Percentiles rank a stretch among this genome's conserved stretches.
phyloP scores from a whole-genome alignment of 2,797 vertebrate genomes.

The Prionace glauca region DNA sequence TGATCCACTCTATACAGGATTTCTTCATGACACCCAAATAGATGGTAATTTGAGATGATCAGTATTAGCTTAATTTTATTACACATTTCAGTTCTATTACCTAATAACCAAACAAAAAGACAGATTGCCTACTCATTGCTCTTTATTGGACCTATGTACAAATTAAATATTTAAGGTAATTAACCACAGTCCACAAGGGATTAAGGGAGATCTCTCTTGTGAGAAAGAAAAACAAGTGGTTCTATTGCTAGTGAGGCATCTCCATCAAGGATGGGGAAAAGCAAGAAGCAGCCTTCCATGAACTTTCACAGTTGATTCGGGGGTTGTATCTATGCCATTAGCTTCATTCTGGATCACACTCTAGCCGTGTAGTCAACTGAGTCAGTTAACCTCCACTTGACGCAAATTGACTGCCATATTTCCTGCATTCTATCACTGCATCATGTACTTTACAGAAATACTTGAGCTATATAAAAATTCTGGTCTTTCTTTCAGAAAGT shows the following conservation, averaged over 20 bases:
- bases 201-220: too few species aligned
- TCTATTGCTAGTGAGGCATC: too few species aligned
- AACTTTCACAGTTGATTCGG: too few species aligned
- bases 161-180: background rate
- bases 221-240: too few species aligned
- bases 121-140: background rate
- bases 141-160: background rate
- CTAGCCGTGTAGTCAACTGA: too few species aligned
- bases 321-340: too few species aligned
- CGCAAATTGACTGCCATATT: background rate
- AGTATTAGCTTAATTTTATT: background rate
- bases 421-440: background rate
- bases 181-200: too few species aligned
- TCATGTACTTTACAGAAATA: background rate
- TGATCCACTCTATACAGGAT: background rate
- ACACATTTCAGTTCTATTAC: background rate
- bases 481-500: background rate
- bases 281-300: too few species aligned
- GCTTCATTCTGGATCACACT: too few species aligned
- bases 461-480: background rate
- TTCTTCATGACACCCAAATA: background rate
- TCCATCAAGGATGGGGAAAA: too few species aligned
- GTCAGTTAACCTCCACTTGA: too few species aligned
- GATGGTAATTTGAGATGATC: background rate
- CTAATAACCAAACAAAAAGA: background rate